Base-by-base conservation (phyloP, 2,797 vertebrate species). In the Clarias pachynema region DNA sequence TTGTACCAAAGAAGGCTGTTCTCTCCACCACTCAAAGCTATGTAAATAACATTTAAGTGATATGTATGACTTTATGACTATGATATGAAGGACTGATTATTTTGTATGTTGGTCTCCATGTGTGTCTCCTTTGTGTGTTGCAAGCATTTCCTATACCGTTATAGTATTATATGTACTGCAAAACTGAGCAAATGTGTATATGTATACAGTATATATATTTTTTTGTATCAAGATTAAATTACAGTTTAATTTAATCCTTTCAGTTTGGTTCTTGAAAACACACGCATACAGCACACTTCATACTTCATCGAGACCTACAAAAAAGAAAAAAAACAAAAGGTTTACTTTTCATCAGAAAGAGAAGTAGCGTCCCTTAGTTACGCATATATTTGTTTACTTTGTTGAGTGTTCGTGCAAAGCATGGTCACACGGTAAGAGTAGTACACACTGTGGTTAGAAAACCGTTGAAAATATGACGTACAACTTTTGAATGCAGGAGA, bases 381-480 rank as follows among this genome's bases (percentile, higher is more conserved):
- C 65, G 14, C 34, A 0, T 1, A 0, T 1, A 15, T 74, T 75
- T 73, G 74, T 87, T 75, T 69, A 82, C 75, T 40, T 86, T 62
- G 79, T 82, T 0, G 59, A 69, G 2, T 6, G 62, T 85, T 84
- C 80, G 79, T 86, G 81, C 20, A 15, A 86, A 84, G 72, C 69
- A 22, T 16, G 79, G 78, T 74, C 83, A 75, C 31, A 80, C 4
- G 44, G 44, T 16, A 16, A 66, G 18, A 56, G 59, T 70, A 65
- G 37, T 22, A 63, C 26, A 44, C 59, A 60, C 22, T 84, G 83
- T 68, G 88, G 87, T 80, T 20, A 37, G 2, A 88, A 63, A 87
- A 60, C 87, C 59, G 83, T 87, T 89, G 62, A 37, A 56, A 84
- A 24, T 24, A 12, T 89, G 85, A 89, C 84, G 85, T 72, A 69